Conservation (phyloP, 2,888 invertebrate species). For the Mongoloraphidia duomilia region DNA sequence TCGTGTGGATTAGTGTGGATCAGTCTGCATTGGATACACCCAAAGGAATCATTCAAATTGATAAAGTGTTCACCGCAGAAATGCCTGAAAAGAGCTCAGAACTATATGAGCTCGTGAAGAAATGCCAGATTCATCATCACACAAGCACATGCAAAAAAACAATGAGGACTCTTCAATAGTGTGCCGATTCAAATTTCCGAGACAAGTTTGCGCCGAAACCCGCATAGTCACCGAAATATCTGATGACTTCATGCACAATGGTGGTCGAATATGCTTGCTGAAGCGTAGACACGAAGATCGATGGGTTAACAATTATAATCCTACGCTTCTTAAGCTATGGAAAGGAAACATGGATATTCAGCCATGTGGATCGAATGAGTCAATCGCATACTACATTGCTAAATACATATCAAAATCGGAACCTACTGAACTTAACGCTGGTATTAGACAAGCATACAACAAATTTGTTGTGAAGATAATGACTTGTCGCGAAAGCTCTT, state of each 20-base stretch:
- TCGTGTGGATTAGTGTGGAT: too few species aligned
- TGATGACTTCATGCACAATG: too few species aligned
- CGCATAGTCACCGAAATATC: too few species aligned
- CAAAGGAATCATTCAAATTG: too few species aligned
- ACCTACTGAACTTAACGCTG: constrained; percentile 8
- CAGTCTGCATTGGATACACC: too few species aligned
- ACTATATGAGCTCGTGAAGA: not conserved
- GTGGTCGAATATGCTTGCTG: too few species aligned
- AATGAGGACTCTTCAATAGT: too few species aligned
- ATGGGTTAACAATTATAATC: too few species aligned
- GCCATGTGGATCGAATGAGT: constrained; percentile 11
- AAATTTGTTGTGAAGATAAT: constrained; percentile 14
- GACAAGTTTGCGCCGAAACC: too few species aligned
- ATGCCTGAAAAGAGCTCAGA: not conserved
- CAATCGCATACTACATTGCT: constrained; percentile 11
- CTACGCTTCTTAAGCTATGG: too few species aligned
- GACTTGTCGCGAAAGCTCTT: constrained; percentile 17
- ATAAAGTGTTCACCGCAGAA: not conserved
- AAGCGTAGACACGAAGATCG: too few species aligned
- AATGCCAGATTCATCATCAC: not conserved
- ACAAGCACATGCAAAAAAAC: not conserved
- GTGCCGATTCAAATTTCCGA: too few species aligned
- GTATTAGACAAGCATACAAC: constrained; percentile 14
- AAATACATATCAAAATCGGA: constrained; percentile 8
- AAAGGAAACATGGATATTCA: constrained; percentile 13